A percentile compares a stretch with the other conserved stretches of the same genome.
Conservation (phyloP, 2,113 vertebrate species). For the Malurus cyaneus region DNA sequence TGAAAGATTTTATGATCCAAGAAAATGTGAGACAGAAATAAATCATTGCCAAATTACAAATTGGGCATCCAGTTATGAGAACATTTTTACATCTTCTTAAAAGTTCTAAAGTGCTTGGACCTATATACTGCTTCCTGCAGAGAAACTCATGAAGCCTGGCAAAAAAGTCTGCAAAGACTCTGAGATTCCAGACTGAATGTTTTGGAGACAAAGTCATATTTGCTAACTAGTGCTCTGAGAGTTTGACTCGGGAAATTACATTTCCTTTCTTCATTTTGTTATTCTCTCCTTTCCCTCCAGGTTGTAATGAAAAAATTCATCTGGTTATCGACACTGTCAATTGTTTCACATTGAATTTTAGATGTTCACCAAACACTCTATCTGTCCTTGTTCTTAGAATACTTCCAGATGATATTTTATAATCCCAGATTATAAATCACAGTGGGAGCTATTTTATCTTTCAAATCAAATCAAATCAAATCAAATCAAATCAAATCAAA, state of each 20-base stretch:
- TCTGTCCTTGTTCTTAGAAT: not conserved
- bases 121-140: slow-evolving; percentile 9
- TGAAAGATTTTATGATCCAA: slow-evolving; percentile 17
- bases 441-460: not conserved
- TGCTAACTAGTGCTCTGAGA: not conserved
- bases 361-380: not conserved
- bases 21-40: slow-evolving; percentile 18
- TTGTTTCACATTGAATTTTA: not conserved
- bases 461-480: not conserved
- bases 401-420: not conserved
- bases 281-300: not conserved
- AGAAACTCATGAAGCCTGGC: not conserved
- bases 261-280: slow-evolving; percentile 4
- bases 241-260: slow-evolving; percentile 31
- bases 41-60: slow-evolving; percentile 10
- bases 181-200: slow-evolving; percentile 9
- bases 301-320: not conserved
- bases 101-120: slow-evolving; percentile 19
- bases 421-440: slow-evolving; percentile 1
- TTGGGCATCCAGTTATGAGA: not conserved
- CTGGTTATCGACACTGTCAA: not conserved
- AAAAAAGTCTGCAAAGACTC: slow-evolving; percentile 1
- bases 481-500: not conserved
- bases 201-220: not conserved
- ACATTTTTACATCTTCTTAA: slow-evolving; percentile 32